Evolutionary conservation across 2,888 invertebrate species (phyloP).

Genomic region (Mimas tiliae): DNA sequence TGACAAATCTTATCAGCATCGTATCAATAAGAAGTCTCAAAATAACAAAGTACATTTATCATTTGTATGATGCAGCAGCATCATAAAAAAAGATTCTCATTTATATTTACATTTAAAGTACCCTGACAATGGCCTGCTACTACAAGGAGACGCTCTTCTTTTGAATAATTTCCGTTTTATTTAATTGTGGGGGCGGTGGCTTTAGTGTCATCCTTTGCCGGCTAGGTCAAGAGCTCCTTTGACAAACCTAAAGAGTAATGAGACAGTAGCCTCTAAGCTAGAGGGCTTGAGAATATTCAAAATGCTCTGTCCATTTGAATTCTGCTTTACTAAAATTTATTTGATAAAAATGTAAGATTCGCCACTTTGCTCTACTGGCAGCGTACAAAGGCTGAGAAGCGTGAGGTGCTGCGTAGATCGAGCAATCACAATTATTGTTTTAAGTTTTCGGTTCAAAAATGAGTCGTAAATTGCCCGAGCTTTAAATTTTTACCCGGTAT

Average conservation of each 20-base stretch:
- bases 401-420: too few species aligned
- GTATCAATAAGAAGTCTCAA: neutral
- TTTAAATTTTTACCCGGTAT: too few species aligned
- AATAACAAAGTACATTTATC: neutral
- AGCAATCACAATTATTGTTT: too few species aligned
- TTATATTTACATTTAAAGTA: constrained; percentile 19
- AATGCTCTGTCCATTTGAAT: neutral
- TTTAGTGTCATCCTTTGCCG: constrained; percentile 10
- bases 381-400: too few species aligned
- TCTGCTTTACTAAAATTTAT: neutral
- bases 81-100: constrained; percentile 16
- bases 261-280: constrained; percentile 7
- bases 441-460: too few species aligned
- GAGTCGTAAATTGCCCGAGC: too few species aligned
- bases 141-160: constrained; percentile 13
- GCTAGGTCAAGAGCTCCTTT: constrained; percentile 10
- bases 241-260: constrained; percentile 18
- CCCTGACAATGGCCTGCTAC: constrained; percentile 2
- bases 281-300: neutral
- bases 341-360: too few species aligned
- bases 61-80: neutral
- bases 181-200: constrained; percentile 9
- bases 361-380: too few species aligned
- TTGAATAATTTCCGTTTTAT: constrained; percentile 21
- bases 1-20: neutral